These are phyloP conservation scores for Tetranychus piercei DNA, from an alignment of 2,888 invertebrate genomes.

Conservation along the genomic window DNA sequence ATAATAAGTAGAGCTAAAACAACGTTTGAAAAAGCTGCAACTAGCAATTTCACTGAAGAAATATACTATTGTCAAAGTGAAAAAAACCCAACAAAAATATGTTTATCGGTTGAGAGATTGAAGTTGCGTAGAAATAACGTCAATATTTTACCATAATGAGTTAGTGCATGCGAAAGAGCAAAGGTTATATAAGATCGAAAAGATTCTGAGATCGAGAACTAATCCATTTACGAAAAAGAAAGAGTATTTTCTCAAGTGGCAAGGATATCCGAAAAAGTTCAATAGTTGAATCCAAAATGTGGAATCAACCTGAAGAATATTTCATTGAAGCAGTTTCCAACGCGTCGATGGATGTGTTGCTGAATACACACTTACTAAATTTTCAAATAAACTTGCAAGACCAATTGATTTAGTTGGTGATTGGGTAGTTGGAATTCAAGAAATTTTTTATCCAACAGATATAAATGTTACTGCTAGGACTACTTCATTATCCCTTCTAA, in stretches of 20 bases:
- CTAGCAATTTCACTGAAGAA: neutral
- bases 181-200: neutral
- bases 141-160: neutral
- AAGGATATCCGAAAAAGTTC: neutral
- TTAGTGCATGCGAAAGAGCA: neutral
- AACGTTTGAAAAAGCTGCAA: neutral
- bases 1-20: neutral
- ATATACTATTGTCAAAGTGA: neutral
- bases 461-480: neutral
- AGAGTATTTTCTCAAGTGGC: neutral
- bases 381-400: neutral
- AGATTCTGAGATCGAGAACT: neutral
- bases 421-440: neutral
- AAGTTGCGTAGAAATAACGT: neutral
- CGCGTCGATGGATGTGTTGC: neutral
- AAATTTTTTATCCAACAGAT: neutral
- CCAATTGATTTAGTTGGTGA: neutral
- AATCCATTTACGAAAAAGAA: neutral
- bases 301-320: neutral
- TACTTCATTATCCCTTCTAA: neutral
- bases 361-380: neutral
- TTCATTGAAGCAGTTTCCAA: conserved; percentile 2
- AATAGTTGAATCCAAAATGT: neutral
- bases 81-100: neutral
- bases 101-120: neutral